Conservation (phyloP, 2,113 vertebrate genomes). For the Holacanthus passer region DNA sequence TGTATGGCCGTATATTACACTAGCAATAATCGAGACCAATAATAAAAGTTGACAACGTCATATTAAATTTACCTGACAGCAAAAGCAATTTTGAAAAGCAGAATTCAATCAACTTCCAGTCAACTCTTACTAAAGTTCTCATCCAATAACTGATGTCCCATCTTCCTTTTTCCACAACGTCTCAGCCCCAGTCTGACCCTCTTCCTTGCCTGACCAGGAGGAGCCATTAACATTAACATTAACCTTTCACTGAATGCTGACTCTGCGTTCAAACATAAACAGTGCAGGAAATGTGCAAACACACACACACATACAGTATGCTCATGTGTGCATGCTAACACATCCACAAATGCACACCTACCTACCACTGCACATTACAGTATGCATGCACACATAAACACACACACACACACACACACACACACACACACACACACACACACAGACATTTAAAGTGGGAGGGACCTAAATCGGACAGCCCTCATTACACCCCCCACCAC, state of each 20-base stretch:
- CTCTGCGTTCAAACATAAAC: conserved; percentile 54
- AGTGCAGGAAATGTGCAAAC: conserved; percentile 29
- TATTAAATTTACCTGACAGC: background rate
- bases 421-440: background rate
- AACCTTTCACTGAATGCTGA: conserved; percentile 56
- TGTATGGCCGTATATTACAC: background rate
- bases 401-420: background rate
- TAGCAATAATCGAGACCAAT: background rate
- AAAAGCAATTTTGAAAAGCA: conserved; percentile 7
- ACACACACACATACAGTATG: conserved; percentile 1
- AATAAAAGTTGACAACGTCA: conserved; percentile 17
- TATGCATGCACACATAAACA: too few species aligned
- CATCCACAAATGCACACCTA: conserved; percentile 20
- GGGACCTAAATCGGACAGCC: conserved; percentile 58
- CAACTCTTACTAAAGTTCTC: conserved; percentile 11
- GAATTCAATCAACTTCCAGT: conserved; percentile 1
- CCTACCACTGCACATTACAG: background rate
- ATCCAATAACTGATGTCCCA: conserved; percentile 5
- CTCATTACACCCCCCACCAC: conserved; percentile 52
- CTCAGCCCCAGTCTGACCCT: conserved; percentile 35
- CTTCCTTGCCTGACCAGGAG: conserved; percentile 44
- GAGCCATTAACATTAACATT: conserved; percentile 52
- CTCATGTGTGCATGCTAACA: conserved; percentile 23
- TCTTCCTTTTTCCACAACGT: conserved; percentile 20
- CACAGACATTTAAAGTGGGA: conserved; percentile 62